These are phyloP conservation scores for Unio pictorum DNA, from an alignment of 2,888 invertebrate genomes.

Conservation along the genomic window DNA sequence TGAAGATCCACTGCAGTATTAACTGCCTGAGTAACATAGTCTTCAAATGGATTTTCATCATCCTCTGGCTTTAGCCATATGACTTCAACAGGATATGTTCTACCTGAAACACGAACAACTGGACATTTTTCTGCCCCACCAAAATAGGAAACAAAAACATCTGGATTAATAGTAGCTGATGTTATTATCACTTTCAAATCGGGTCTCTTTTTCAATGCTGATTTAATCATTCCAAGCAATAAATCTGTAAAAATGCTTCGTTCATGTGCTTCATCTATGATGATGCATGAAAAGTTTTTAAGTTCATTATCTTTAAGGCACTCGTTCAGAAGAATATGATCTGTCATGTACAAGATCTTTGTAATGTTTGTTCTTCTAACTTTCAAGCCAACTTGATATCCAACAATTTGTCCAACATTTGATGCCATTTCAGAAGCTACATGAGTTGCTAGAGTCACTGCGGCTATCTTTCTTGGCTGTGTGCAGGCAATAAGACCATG, in stretches of 20 bases:
- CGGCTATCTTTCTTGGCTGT: slow-evolving; percentile 71
- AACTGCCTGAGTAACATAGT: slow-evolving; percentile 55
- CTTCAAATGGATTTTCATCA: slow-evolving; percentile 19
- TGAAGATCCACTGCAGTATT: slow-evolving; percentile 61
- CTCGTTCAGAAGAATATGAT: slow-evolving; percentile 68
- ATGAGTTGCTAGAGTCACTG: slow-evolving; percentile 64
- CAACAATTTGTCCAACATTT: slow-evolving; percentile 59
- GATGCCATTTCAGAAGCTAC: slow-evolving; percentile 65
- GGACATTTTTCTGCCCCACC: slow-evolving; percentile 35
- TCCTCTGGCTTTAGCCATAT: slow-evolving; percentile 38
- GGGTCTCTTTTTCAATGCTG: slow-evolving; percentile 46
- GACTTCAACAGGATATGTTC: slow-evolving; percentile 69
- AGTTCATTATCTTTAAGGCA: slow-evolving; percentile 58
- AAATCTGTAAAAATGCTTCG: slow-evolving; percentile 69
- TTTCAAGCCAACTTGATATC: slow-evolving; percentile 62
- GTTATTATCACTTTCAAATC: slow-evolving; percentile 68
- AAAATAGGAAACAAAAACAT: slow-evolving; percentile 66
- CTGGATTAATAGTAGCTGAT: slow-evolving; percentile 70
- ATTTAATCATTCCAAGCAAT: slow-evolving; percentile 69
- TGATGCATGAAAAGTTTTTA: slow-evolving; percentile 52
- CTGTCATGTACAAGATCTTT: slow-evolving; percentile 67
- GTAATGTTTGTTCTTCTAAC: slow-evolving; percentile 42
- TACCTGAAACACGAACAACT: slow-evolving; percentile 64
- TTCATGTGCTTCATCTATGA: slow-evolving; percentile 72
- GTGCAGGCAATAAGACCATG: slow-evolving; percentile 66